phyloP scores from a whole-genome alignment of 2,797 vertebrate species.

The Peromyscus aztecus region DNA sequence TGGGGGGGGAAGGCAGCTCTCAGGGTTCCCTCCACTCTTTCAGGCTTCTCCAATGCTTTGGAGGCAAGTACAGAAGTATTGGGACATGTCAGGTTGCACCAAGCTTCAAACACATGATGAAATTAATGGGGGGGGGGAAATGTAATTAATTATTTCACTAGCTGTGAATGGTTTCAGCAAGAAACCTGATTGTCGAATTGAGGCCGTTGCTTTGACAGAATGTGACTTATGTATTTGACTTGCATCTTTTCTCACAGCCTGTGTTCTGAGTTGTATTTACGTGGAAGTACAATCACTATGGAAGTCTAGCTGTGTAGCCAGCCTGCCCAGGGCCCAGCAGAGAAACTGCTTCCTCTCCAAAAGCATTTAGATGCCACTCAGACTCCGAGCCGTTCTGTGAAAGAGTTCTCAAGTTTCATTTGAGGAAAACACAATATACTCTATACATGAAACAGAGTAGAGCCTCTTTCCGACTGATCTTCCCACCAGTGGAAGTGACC shows the following conservation, averaged over 20 bases:
- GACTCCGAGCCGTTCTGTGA: not conserved
- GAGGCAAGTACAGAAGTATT: not conserved
- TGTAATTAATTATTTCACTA: conserved; percentile 1
- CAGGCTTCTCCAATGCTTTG: conserved; percentile 8
- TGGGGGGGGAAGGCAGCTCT: not conserved
- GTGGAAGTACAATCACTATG: not conserved
- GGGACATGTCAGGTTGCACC: not conserved
- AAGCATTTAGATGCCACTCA: not conserved
- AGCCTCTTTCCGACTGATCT: not conserved
- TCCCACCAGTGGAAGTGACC: not conserved
- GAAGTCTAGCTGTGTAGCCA: not conserved
- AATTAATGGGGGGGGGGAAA: not conserved
- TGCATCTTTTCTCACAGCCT: conserved; percentile 28
- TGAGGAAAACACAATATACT: not conserved
- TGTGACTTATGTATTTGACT: conserved; percentile 1
- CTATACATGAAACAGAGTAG: not conserved
- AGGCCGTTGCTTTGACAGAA: conserved; percentile 44
- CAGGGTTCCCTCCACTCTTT: not conserved
- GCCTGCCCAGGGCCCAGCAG: not conserved
- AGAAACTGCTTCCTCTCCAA: not conserved
- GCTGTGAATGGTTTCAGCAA: not conserved
- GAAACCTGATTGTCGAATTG: not conserved
- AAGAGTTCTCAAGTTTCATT: conserved; percentile 37
- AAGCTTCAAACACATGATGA: conserved; percentile 25
- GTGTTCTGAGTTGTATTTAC: not conserved